phyloP scores from a whole-genome alignment of 1,140 invertebrate species.

The Drosophila ficusphila region DNA sequence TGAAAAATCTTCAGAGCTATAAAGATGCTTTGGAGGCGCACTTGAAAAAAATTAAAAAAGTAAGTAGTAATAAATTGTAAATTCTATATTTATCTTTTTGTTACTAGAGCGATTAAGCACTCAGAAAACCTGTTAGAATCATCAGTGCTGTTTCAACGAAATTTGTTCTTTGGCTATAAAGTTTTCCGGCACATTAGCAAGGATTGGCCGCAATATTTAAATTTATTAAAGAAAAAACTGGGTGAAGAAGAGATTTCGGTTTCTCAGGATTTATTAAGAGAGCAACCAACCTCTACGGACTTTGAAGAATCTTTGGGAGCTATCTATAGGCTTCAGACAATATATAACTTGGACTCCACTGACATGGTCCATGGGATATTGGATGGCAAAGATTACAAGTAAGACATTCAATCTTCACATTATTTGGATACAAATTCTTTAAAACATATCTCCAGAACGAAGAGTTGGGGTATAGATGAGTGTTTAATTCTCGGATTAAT shows the following conservation, averaged over 20 bases:
- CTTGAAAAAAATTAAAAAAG: neutral
- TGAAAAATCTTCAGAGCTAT: constrained; percentile 21
- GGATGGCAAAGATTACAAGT: constrained; percentile 3
- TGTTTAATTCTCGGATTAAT: constrained; percentile 20
- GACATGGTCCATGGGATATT: constrained; percentile 12
- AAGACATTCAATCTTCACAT: neutral
- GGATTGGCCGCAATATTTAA: constrained; percentile 22
- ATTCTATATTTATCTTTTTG: neutral
- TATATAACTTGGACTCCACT: constrained; percentile 11
- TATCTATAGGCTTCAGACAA: constrained; percentile 8
- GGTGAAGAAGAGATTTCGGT: neutral
- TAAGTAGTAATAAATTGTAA: neutral
- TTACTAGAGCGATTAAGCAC: constrained; percentile 5
- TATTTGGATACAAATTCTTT: neutral
- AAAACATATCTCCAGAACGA: neutral
- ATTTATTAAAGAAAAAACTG: neutral
- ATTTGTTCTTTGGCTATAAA: neutral
- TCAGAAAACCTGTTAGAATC: neutral
- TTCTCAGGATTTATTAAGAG: neutral
- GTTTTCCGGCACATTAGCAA: constrained; percentile 3
- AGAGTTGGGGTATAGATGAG: constrained; percentile 8
- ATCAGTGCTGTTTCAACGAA: neutral
- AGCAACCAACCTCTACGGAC: constrained; percentile 1
- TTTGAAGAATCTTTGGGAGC: constrained; percentile 12
- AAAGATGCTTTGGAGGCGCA: neutral